Evolutionary conservation across 2,888 invertebrate species (phyloP), one percentile per base, ranked within the genome.

Genomic region (Lapara coniferarum): DNA sequence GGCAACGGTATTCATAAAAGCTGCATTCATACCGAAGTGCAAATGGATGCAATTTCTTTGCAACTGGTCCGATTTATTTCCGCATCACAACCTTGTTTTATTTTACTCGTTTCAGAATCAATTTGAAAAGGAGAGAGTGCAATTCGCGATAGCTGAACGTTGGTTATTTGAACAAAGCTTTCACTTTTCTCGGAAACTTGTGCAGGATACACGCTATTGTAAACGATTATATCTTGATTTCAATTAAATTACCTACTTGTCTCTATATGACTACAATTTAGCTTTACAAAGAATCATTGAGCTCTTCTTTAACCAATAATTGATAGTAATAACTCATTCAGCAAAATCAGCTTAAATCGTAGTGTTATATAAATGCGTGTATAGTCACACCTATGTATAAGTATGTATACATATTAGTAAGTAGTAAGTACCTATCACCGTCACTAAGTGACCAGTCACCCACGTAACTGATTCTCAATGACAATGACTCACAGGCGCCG

Each of bases 391-490:
- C 16, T 49, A 63, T 19, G 44, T 19, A 63, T 46, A 13, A 55
- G 19, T 55, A 37, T 37, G 37, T 19, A 55, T 10, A 16, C 19
- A 7, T 37, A 8, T 37, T 37, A 37, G 37, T 8, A 37, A 37
- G 37, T 37, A 37, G 37, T 8, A 37, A 37, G 37, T 7, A 37
- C 37, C 37, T 25, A 37, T 37, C 5, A 13, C 25, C 16, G 10
- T 56, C 56, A 19, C 49, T 49, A 46, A 59, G 59, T 49, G 63
- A 19, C 19, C 63, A 63, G 63, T 49, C 63, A 63, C 13, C 30
- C 63, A 63, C 63, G 63, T 49, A 63, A 63, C 63, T 49, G 49
- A 63, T 63, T 63, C 46, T 63, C 63, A 63, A 63, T 63, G 19
- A 49, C 49, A 63, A 63, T 63, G 63, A 63, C 49, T 63, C 63